These are phyloP conservation scores for Pseudeuparius sepicola DNA, from an alignment of 2,888 invertebrate species.

Conservation along the genomic window DNA sequence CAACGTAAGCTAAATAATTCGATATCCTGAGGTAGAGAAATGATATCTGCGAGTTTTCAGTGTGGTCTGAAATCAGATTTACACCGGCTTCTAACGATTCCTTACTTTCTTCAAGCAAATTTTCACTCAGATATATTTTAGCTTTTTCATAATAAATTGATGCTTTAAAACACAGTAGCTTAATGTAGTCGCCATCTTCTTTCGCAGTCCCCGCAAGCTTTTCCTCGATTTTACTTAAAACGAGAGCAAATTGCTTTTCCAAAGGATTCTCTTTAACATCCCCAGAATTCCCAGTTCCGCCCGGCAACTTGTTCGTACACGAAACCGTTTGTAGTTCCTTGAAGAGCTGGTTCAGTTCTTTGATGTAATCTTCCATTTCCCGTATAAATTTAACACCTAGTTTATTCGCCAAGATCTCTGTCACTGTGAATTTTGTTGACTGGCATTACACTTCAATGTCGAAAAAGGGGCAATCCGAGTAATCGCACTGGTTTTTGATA, in stretches of 20 bases:
- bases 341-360: too few species aligned
- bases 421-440: too few species aligned
- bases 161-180: conserved; percentile 33
- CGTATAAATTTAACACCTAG: too few species aligned
- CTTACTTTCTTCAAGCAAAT: conserved; percentile 26
- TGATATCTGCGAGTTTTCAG: conserved; percentile 28
- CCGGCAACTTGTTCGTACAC: too few species aligned
- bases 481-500: too few species aligned
- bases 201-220: conserved; percentile 18
- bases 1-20: conserved; percentile 48
- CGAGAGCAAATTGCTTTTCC: conserved; percentile 22
- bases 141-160: conserved; percentile 36
- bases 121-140: conserved; percentile 31
- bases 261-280: conserved; percentile 19
- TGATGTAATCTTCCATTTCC: too few species aligned
- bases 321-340: too few species aligned
- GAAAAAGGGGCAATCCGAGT: too few species aligned
- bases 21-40: conserved; percentile 48
- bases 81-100: conserved; percentile 30
- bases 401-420: too few species aligned
- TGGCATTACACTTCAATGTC: too few species aligned
- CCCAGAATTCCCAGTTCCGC: conserved; percentile 20
- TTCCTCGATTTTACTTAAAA: conserved; percentile 24
- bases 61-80: conserved; percentile 26
- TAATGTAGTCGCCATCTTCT: conserved; percentile 25